Base-by-base conservation (phyloP, 2,888 invertebrate species). In the Drosophila histrio region DNA sequence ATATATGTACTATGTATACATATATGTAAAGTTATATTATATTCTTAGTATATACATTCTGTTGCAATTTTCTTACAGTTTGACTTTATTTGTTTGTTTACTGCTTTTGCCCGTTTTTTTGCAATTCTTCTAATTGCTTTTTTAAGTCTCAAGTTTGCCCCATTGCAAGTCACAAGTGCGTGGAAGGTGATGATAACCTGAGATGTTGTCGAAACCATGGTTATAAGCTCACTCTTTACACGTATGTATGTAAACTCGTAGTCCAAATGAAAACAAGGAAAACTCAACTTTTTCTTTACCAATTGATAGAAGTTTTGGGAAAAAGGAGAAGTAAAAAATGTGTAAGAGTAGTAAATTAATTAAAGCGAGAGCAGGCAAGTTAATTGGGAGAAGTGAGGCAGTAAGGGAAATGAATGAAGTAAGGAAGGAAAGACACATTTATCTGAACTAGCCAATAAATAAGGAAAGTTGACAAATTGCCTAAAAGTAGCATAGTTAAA, bases 91-190 rank as follows among this genome's bases (percentile, higher is more conserved):
- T 7, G 22, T 22, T 44, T 32, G 43, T 39, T 38, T 60, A 36
- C 17, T 60, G 58, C 24, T 41, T 47, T 54, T 36, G 28, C 22
- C 57, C 19, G 4, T 19, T 28, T 41, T 19, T 28, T 41, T 64
- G 15, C 49, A 58, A 79, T 71, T 71, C 67, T 65, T 61, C 47
- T 79, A 82, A 79, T 79, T 76, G 66, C 50, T 50, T 66, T 73
- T 59, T 76, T 39, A 50, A 47, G 53, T 50, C 19, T n/a, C 15
- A 13, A 46, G 19, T 21, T 62, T 52, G 36, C 32, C 21, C 36
- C 22, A 30, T 43, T 61, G 34, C 41, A 46, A 43, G 57, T 50
- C 58, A 28, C 50, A 72, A 69, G 21, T 75, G 72, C 68, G 21
- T 57, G 19, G 30, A 5, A 11, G 2, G 2, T 8, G 9, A 13